phyloP scores from a whole-genome alignment of 2,797 vertebrate species.

The Hozukius guyotensis region DNA sequence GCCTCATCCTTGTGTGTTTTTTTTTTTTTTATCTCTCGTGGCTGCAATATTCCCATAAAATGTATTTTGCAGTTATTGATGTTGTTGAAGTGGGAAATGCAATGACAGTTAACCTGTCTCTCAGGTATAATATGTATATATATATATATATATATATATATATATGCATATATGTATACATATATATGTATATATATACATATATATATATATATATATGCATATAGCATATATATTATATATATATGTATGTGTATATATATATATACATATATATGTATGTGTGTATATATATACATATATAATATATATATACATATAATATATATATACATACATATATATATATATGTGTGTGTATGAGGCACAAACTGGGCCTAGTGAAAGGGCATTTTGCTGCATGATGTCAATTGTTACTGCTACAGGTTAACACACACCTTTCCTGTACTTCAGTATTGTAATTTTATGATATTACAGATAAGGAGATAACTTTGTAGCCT shows the following conservation, averaged over 20 bases:
- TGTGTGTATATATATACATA: no score
- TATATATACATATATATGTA: no score
- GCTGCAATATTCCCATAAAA: neutral
- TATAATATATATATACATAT: no score
- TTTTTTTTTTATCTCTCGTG: accelerated
- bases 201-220: accelerated
- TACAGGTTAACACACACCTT: neutral
- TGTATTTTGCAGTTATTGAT: neutral
- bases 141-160: no score
- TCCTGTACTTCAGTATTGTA: neutral
- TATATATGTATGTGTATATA: no score
- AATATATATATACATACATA: no score
- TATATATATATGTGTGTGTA: accelerated
- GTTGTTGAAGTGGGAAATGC: neutral
- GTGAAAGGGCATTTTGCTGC: neutral
- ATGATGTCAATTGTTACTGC: neutral
- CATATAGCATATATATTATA: no score
- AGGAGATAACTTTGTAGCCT: no score
- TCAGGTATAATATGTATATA: neutral
- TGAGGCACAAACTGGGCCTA: neutral
- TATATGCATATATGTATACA: no score
- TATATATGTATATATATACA: no score
- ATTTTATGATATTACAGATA: neutral
- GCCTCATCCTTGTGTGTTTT: neutral
- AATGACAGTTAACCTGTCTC: neutral